phyloP scores from a whole-genome alignment of 92 coral and sea anemone species.

The Phenganax subtilis region DNA sequence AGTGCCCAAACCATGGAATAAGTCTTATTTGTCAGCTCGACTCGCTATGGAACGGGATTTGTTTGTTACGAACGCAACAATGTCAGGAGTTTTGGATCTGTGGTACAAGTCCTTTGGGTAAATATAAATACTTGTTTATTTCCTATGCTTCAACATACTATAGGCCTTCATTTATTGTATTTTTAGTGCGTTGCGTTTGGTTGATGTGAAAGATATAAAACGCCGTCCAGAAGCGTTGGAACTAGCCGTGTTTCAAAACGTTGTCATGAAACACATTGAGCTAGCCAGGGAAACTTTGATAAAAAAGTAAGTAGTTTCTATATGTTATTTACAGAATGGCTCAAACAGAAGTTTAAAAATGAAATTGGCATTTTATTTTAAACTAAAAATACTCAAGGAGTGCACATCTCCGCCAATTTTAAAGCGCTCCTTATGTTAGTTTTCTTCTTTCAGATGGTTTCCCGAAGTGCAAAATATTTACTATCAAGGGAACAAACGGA shows the following conservation, averaged over 20 bases:
- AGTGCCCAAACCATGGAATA: slow-evolving; percentile 99
- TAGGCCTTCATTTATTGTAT: neutral
- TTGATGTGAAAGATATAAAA: slow-evolving; percentile 79
- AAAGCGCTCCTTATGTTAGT: too few relatives aligned
- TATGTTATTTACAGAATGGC: too few relatives aligned
- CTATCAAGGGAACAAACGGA: slow-evolving; percentile 99
- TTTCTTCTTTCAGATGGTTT: slow-evolving; percentile 67
- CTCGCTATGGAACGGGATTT: slow-evolving; percentile 91
- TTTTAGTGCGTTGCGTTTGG: slow-evolving; percentile 72
- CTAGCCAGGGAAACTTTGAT: slow-evolving; percentile 94
- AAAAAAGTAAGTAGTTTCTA: slow-evolving; percentile 62
- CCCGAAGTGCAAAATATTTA: slow-evolving; percentile 99
- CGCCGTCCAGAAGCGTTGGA: slow-evolving; percentile 89
- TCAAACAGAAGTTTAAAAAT: too few relatives aligned
- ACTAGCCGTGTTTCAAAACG: slow-evolving; percentile 93
- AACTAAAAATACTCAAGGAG: too few relatives aligned
- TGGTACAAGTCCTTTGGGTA: slow-evolving; percentile 97
- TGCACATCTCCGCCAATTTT: too few relatives aligned
- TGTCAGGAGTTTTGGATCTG: slow-evolving; percentile 94
- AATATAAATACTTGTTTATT: neutral
- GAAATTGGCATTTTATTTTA: too few relatives aligned
- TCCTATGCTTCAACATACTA: neutral
- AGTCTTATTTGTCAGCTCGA: slow-evolving; percentile 70
- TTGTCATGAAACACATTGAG: slow-evolving; percentile 98
- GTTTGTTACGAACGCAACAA: slow-evolving; percentile 98